Evolutionary conservation across 2,888 invertebrate genomes (phyloP).

Genomic region (Philhelius pedissequus): DNA sequence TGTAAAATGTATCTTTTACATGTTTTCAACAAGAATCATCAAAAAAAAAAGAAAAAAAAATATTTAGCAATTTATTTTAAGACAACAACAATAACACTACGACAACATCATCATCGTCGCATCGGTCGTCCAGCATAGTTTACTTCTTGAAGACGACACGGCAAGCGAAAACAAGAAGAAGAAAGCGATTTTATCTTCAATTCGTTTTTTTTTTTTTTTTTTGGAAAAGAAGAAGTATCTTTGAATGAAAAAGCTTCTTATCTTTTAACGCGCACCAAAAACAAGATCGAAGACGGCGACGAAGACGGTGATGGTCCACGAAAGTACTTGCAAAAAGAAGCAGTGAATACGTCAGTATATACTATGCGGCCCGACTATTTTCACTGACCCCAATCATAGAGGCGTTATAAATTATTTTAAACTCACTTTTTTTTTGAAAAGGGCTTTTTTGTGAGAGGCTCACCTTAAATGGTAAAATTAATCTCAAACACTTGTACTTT

Average conservation of each 20-base stretch:
- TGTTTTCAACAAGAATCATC: neutral
- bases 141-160: neutral
- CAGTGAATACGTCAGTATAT: neutral
- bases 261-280: neutral
- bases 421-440: slow-evolving; percentile 18
- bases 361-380: slow-evolving; percentile 73
- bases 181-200: slow-evolving; percentile 60
- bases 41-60: neutral
- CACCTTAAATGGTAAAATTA: neutral
- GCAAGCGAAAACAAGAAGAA: slow-evolving; percentile 6
- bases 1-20: slow-evolving; percentile 1
- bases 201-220: slow-evolving; percentile 1
- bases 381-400: slow-evolving; percentile 77
- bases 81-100: slow-evolving; percentile 10
- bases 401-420: slow-evolving; percentile 62
- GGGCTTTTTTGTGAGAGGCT: neutral
- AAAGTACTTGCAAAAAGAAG: slow-evolving; percentile 2
- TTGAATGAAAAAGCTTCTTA: slow-evolving; percentile 8
- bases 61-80: slow-evolving; percentile 22
- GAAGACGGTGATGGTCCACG: neutral
- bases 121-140: neutral
- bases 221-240: neutral
- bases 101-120: neutral
- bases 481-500: slow-evolving; percentile 19
- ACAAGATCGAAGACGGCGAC: neutral